Conservation (phyloP, 2,113 vertebrate genomes). For the Rattus rattus region DNA sequence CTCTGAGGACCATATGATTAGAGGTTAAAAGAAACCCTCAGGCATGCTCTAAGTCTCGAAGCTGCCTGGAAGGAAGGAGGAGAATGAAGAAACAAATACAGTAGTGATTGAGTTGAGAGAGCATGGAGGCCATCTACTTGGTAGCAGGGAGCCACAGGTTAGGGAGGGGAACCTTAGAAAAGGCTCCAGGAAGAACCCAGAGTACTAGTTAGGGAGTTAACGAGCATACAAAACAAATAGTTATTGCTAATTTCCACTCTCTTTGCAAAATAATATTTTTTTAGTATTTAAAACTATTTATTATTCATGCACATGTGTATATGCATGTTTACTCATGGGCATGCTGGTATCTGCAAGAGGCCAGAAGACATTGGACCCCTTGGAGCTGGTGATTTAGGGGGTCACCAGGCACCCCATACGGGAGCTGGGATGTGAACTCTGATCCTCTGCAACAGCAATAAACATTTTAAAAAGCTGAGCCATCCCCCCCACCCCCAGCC, state of each 20-base stretch:
- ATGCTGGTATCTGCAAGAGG: background rate
- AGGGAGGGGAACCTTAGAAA: background rate
- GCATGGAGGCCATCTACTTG: background rate
- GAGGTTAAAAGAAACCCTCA: background rate
- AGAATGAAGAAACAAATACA: background rate
- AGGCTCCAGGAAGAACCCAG: background rate
- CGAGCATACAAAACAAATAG: background rate
- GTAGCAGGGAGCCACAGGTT: background rate
- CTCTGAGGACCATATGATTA: background rate
- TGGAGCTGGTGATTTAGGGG: background rate
- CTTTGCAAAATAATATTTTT: background rate
- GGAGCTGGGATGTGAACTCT: background rate
- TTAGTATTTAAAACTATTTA: background rate
- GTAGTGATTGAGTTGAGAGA: background rate
- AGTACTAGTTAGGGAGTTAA: background rate
- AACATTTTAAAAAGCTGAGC: background rate
- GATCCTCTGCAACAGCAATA: background rate
- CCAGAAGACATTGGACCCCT: background rate
- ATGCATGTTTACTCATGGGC: background rate
- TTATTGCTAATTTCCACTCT: background rate
- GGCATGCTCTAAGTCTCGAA: background rate
- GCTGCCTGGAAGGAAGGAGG: background rate
- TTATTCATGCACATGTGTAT: background rate
- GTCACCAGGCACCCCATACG: background rate
- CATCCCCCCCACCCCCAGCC: background rate